Percentiles rank a stretch among this genome's conserved stretches.
Evolutionary conservation across 2,113 vertebrate genomes (phyloP).

Genomic region (Castor canadensis): DNA sequence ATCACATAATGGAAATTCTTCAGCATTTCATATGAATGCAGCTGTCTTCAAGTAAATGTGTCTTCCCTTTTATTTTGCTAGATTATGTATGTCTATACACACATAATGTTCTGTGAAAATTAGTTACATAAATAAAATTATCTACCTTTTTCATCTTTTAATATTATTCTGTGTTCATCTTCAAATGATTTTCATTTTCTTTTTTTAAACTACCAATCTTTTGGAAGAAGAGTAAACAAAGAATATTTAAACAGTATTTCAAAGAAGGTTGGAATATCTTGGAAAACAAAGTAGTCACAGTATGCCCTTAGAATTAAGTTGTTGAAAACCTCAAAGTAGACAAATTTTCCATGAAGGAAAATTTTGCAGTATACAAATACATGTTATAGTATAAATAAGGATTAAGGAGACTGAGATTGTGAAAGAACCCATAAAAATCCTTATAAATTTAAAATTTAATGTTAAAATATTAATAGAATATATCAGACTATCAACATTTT

Average conservation of each 20-base stretch:
- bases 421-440: not conserved
- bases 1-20: not conserved
- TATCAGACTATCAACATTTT: conserved; percentile 32
- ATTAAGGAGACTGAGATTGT: conserved; percentile 22
- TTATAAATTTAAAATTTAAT: conserved; percentile 14
- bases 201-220: conserved; percentile 26
- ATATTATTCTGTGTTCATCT: not conserved
- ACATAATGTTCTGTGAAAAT: not conserved
- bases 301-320: not conserved
- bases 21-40: not conserved
- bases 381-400: not conserved
- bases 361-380: too few relatives aligned
- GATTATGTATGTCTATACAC: not conserved
- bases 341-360: not conserved
- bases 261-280: not conserved
- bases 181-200: conserved; percentile 23
- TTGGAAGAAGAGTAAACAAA: not conserved
- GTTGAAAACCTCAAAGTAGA: not conserved
- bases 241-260: not conserved
- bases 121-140: conserved; percentile 9
- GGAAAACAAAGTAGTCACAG: not conserved
- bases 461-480: conserved; percentile 1
- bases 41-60: conserved; percentile 21
- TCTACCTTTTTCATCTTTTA: conserved; percentile 4
- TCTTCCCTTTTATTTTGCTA: conserved; percentile 9